phyloP scores from a whole-genome alignment of 2,888 invertebrate genomes.

The Eudemis profundana region DNA sequence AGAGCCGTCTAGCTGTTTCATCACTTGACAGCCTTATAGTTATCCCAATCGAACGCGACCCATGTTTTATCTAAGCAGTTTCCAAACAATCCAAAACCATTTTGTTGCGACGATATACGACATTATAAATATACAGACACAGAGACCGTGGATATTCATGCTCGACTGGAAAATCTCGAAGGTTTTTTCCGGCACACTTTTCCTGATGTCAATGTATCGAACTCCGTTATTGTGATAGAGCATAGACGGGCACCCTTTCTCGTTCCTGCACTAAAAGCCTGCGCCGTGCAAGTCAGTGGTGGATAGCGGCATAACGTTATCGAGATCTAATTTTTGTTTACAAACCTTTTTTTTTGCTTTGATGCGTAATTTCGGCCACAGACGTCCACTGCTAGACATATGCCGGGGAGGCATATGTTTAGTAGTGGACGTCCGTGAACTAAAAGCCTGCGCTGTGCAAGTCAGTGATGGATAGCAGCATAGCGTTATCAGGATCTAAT shows the following conservation, averaged over 20 bases:
- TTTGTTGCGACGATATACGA: too few relatives aligned
- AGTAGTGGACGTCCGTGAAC: not conserved
- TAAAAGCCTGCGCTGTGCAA: slow-evolving; percentile 22
- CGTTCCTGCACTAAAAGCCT: slow-evolving; percentile 16
- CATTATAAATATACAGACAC: too few relatives aligned
- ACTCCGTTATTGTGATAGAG: not conserved
- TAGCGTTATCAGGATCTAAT: not conserved
- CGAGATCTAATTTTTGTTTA: not conserved
- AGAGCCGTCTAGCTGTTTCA: too few relatives aligned
- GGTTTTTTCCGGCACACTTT: not conserved
- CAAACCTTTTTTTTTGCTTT: too few relatives aligned
- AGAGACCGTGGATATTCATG: not conserved
- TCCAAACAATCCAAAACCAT: too few relatives aligned
- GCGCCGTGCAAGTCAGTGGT: slow-evolving; percentile 12
- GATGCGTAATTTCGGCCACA: too few relatives aligned
- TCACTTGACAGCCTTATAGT: too few relatives aligned
- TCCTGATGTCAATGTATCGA: not conserved
- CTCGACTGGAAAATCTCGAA: not conserved
- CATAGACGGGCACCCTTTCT: not conserved
- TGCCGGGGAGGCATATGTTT: too few relatives aligned
- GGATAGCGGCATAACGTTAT: not conserved
- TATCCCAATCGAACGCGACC: too few relatives aligned
- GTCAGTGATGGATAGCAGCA: slow-evolving; percentile 7
- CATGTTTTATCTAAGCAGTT: too few relatives aligned
- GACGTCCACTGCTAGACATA: too few relatives aligned